Base-by-base conservation (phyloP, 2,797 vertebrate species). In the Acestrorhynchus altus region DNA sequence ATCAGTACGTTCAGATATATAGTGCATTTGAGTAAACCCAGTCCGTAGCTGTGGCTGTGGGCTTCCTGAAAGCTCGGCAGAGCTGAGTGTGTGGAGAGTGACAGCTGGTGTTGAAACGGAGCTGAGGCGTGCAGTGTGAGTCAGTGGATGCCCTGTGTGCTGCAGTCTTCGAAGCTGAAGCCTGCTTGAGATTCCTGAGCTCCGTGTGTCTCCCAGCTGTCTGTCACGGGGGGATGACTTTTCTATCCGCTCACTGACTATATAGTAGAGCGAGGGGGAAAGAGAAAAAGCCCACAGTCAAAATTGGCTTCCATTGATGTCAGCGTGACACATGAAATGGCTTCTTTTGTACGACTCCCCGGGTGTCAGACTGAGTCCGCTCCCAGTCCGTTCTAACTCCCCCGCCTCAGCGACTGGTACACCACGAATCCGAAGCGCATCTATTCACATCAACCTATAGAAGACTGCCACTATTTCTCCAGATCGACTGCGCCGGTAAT, bases 281-380 rank as follows among this genome's bases (percentile, higher is more conserved):
- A 40, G 26, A 39, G 24, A 46, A 40, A 26, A 42, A n/a, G 44
- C 42, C 18, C 59, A 47, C 24, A 64, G 64, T 66, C 59, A 56
- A 77, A 81, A 77, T 73, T 47, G 52, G n/a, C 57, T 78, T 72
- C 57, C 31, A 52, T 72, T 76, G 66, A 75, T 77, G 66, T 59
- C 51, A 31, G 42, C 35, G 54, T 74, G 79, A 83, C 81, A 83
- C 63, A 22, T 72, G 66, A 75, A 81, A 81, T 80, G 79, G 56
- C 49, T 81, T 81, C 74, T 83, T 81, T 80, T 79, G 76, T 83
- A 49, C 49, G 49, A 65, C 46, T 35, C 68, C 56, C 35, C 20
- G 72, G n/a, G 52, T 65, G 59, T 49, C 35, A 51, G 39, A 52
- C 64, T 52, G 70, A 57, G 73, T 9, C 39, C 2, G 8, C 6